Evolutionary conservation across 2,888 invertebrate genomes (phyloP).

Genomic region (Ennomos erosarius): DNA sequence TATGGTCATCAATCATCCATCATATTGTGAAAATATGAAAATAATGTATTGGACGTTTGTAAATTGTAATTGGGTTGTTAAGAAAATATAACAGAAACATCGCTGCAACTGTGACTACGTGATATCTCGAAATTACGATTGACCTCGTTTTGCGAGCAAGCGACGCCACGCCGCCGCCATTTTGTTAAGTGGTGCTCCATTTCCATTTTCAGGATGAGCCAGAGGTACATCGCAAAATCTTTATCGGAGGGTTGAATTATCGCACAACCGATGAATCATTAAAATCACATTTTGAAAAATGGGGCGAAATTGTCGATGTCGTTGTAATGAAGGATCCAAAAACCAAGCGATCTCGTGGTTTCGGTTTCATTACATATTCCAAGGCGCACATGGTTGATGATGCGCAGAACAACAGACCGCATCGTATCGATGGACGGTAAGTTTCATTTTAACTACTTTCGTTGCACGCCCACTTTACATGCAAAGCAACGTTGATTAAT

Average conservation of each 20-base stretch:
- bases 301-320: constrained; percentile 98
- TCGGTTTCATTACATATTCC: constrained; percentile 99
- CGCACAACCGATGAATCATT: constrained; percentile 97
- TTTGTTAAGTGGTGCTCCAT: constrained; percentile 72
- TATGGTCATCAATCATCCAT: neutral
- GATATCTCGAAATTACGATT: neutral
- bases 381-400: constrained; percentile 98
- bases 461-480: too few species aligned
- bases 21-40: too few species aligned
- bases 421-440: constrained; percentile 94
- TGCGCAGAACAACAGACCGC: constrained; percentile 95
- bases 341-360: constrained; percentile 97
- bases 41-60: too few species aligned
- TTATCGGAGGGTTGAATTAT: constrained; percentile 98
- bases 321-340: constrained; percentile 99
- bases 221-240: constrained; percentile 95
- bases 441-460: constrained; percentile 42
- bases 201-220: constrained; percentile 87
- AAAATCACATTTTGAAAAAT: constrained; percentile 97
- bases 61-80: neutral
- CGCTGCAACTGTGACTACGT: neutral
- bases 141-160: constrained; percentile 16
- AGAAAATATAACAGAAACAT: neutral
- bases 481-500: too few species aligned
- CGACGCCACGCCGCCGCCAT: constrained; percentile 68